Conservation (phyloP, 2,888 invertebrate species). For the Dromius quadrimaculatus region DNA sequence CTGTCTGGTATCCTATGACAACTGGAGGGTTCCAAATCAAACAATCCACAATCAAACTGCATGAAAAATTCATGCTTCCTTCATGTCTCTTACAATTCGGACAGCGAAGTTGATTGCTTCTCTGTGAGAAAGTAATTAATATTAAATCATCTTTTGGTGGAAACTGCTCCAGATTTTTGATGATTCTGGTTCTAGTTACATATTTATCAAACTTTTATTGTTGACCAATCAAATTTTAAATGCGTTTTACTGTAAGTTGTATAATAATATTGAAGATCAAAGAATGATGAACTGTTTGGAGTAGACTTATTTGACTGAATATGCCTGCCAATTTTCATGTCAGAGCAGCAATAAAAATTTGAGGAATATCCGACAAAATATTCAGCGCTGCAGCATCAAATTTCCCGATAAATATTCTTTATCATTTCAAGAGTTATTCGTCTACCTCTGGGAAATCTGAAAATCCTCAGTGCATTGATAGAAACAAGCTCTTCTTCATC, state of each 20-base stretch:
- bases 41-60: not conserved
- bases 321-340: too few relatives aligned
- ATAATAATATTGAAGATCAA: too few relatives aligned
- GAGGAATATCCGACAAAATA: too few relatives aligned
- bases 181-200: not conserved
- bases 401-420: slow-evolving; percentile 30
- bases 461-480: slow-evolving; percentile 17
- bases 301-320: too few relatives aligned
- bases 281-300: too few relatives aligned
- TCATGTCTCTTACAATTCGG: slow-evolving; percentile 4
- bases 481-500: slow-evolving; percentile 27
- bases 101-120: slow-evolving; percentile 27
- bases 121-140: slow-evolving; percentile 14
- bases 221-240: too few relatives aligned
- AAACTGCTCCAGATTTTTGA: not conserved
- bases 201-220: too few relatives aligned
- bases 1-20: slow-evolving; percentile 26
- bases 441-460: slow-evolving; percentile 14
- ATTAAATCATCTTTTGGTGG: slow-evolving; percentile 11
- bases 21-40: slow-evolving; percentile 28
- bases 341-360: too few relatives aligned
- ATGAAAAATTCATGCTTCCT: slow-evolving; percentile 38
- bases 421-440: slow-evolving; percentile 29
- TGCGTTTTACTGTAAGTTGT: too few relatives aligned
- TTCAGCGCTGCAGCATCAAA: slow-evolving; percentile 5